These are phyloP conservation scores for Empidonax traillii DNA, from an alignment of 2,113 vertebrate species.

Conservation along the genomic window DNA sequence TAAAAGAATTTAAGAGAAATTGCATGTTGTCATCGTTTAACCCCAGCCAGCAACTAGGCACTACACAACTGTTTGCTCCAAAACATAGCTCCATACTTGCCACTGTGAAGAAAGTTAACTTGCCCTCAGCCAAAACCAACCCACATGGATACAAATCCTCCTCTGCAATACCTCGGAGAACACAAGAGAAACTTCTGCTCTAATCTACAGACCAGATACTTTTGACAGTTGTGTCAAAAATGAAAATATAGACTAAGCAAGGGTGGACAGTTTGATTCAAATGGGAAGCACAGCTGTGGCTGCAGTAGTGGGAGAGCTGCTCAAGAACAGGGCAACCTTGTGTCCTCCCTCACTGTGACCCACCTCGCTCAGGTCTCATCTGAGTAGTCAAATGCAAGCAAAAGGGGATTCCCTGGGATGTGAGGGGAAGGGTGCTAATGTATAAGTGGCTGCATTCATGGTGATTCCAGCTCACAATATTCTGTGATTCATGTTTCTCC, in stretches of 20 bases:
- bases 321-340: neutral
- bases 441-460: neutral
- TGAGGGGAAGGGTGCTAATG: neutral
- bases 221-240: slow-evolving; percentile 20
- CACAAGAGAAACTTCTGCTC: neutral
- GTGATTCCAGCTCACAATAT: neutral
- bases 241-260: slow-evolving; percentile 30
- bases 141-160: neutral
- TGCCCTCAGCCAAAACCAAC: neutral
- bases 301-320: neutral
- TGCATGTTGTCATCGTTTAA: neutral
- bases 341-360: neutral
- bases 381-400: neutral
- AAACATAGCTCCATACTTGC: neutral
- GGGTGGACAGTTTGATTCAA: neutral
- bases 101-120: neutral
- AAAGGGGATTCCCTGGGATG: neutral
- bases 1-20: neutral
- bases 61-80: neutral
- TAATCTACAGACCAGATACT: neutral
- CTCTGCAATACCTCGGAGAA: neutral
- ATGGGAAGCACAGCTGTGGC: slow-evolving; percentile 6
- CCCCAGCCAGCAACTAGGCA: neutral
- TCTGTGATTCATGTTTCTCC: neutral
- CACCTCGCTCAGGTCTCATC: neutral